Conservation (phyloP, 1,140 invertebrate genomes). For the Eubasilissa regina region DNA sequence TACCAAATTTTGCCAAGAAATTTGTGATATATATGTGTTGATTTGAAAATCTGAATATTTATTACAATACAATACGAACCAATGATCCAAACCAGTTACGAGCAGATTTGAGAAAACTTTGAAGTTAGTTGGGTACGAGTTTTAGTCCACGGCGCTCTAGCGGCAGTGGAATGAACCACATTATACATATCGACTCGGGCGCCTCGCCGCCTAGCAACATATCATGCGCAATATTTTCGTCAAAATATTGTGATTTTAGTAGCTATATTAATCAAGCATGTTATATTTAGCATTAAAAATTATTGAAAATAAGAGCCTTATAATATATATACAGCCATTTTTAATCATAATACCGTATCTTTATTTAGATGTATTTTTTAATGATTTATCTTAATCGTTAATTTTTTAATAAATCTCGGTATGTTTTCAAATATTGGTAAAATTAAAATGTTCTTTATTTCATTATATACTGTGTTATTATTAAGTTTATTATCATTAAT, state of each 20-base stretch:
- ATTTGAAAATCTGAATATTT: no score
- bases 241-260: constrained; percentile 59
- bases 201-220: constrained; percentile 53
- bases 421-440: background rate
- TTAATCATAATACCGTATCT: background rate
- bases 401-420: background rate
- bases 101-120: background rate
- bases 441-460: no score
- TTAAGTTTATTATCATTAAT: no score
- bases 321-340: constrained; percentile 28
- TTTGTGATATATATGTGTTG: no score
- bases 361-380: background rate
- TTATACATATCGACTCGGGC: constrained; percentile 58
- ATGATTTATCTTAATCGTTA: background rate
- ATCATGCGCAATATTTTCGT: constrained; percentile 59
- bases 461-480: no score
- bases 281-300: constrained; percentile 20
- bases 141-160: constrained; percentile 23
- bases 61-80: background rate
- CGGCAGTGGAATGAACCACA: constrained; percentile 39
- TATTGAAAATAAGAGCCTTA: constrained; percentile 32
- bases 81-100: constrained; percentile 9
- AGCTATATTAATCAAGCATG: constrained; percentile 29
- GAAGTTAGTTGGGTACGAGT: background rate
- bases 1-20: background rate